Base-by-base conservation (phyloP, 2,113 vertebrate genomes). In the Alaudala cheleensis region DNA sequence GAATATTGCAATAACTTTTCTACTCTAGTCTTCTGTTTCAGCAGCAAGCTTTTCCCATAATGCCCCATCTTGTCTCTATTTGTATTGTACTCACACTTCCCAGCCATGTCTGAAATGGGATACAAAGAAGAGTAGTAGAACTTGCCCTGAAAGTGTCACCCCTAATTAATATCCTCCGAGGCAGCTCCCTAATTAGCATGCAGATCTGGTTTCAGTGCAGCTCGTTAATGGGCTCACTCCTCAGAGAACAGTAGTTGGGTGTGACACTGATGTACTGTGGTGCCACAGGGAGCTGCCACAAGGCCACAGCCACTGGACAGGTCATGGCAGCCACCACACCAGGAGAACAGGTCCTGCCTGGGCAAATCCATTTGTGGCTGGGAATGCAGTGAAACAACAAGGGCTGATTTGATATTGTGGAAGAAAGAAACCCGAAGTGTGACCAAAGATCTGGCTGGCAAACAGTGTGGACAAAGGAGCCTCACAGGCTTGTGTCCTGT, bases 91-190 rank as follows among this genome's bases (percentile, higher is more conserved):
- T 97, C 86, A 56, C 84, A 96, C 93, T 78, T 88, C 77, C 78
- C 77, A 88, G 45, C 86, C 64, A 31, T 45, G 57, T 90, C 88
- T 97, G 74, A 82, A 97, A 96, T 69, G 84, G 96, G 96, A 95
- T 96, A 92, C 33, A 66, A 90, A 92, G 81, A 96, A 93, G 87
- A 87, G 97, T 95, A 97, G 90, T 95, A 93, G 97, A 97, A 97
- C 80, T 97, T 97, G 93, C 95, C 96, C 98, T 97, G 96, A 93
- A 98, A 98, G 97, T 98, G 98, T 98, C 98, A 97, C 89, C 96
- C 96, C 95, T 98, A 98, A 98, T 98, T 98, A 98, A 96, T 97
- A 97, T 98, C 98, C 95, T 96, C 92, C 44, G 58, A 98, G 94
- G 95, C 96, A 95, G 86, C 79, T 95, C 79, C 70, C 91, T 97